Base-by-base conservation (phyloP, 2,888 invertebrate species). In the Cataglyphis cursor region DNA sequence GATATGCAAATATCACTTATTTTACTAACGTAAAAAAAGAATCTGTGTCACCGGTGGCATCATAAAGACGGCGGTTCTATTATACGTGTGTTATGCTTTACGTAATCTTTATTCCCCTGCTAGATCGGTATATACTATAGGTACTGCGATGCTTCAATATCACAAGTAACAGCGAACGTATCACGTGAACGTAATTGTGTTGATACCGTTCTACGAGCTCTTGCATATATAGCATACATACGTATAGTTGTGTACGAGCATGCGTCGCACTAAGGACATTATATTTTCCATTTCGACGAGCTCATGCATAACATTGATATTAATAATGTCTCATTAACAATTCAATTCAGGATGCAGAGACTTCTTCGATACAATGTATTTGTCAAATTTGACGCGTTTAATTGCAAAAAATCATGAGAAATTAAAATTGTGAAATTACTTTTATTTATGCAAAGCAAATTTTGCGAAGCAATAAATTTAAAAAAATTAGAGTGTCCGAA, bases 281-380 rank as follows among this genome's bases (percentile, higher is more conserved):
- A 12, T 59, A 35, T 82, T 82, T 82, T 82, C 74, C 76, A 76
- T 66, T 76, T 76, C 59, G 28, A 65, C 35, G 59, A 54, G 59
- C 66, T 75, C 75, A 48, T 75, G 28, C 82, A 75, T 75, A 82
- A 66, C 44, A 59, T 38, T 12, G 74, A 70, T 48, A 70, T 88
- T 85, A 86, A 81, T 84, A 44, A 31, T 28, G 57, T 59, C 48
- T 64, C 41, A 88, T 82, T 89, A 89, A 89, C 85, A 82, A 82
- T 72, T 21, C 82, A 80, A 85, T 78, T 72, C 64, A 89, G 89
- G 85, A 76, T 48, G 18, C 65, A 68, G 82, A 86, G 80, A 57
- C 12, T 78, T 57, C 41, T 68, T 78, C 57, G 21, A 44, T 41
- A 15, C 10, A 57, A 41, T 18, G 31, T 35, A 18, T 21, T 68